Evolutionary conservation across 2,797 vertebrate species (phyloP), one percentile per base, ranked within the genome.

Genomic region (Melanotaenia parkinsoni): DNA sequence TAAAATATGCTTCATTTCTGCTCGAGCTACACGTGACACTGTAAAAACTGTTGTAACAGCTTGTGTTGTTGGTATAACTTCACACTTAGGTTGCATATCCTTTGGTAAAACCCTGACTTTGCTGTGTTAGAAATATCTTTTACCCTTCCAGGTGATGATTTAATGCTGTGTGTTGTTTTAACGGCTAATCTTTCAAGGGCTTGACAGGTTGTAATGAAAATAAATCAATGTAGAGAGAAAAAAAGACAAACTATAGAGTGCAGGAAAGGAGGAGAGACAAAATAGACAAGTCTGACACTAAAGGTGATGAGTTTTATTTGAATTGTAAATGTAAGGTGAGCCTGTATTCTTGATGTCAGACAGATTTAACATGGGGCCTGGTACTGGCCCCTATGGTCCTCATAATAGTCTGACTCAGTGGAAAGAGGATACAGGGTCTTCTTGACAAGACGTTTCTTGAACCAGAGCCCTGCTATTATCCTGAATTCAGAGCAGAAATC

Each of bases 401-500:
- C 67, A 16, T 63, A 70, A 76, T 74, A 65, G 37, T 82, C 74
- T 77, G 70, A 64, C 70, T 83, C 60, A 72, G 67, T 74, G 80
- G 90, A 86, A 93, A 94, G 77, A 86, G 72, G 87, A 94, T 90
- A 86, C 79, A 79, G 72, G 45, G 81, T 33, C 35, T 9, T 85
- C 84, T 13, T 85, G 85, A 94, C 93, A 94, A 93, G 92, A 90
- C 88, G 80, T 69, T 87, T 89, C 92, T 91, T 91, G 93, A 92
- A 84, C 85, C 76, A 84, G 71, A 78, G 85, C 64, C 63, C 65
- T 16, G 32, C 87, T 74, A 86, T 92, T 92, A 87, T 93, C 77
- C 80, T 63, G 73, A 79, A 67, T 71, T 67, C 88, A 86, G 82
- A 82, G 57, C 72, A 86, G 63, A 87, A 82, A 86, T 82, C 61